Percentiles rank a stretch among this genome's conserved stretches.
These are phyloP conservation scores for Telmatherina bonti DNA, from an alignment of 2,797 vertebrate genomes.

Conservation along the genomic window DNA sequence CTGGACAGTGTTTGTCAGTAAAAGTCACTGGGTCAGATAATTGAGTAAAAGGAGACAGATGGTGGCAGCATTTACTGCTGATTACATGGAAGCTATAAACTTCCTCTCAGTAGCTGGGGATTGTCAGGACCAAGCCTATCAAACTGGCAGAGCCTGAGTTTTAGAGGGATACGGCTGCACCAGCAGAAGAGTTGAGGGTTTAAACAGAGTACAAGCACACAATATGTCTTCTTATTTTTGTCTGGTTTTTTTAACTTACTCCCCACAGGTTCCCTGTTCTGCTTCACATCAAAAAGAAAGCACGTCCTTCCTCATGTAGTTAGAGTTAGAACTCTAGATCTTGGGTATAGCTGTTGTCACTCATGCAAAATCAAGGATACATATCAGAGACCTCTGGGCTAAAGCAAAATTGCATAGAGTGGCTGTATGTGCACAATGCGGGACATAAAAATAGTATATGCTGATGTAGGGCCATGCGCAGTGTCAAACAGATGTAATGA, in stretches of 20 bases:
- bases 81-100: slow-evolving; percentile 84
- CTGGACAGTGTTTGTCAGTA: slow-evolving; percentile 77
- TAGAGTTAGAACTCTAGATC: slow-evolving; percentile 26
- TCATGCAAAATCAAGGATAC: slow-evolving; percentile 46
- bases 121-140: slow-evolving; percentile 68
- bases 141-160: slow-evolving; percentile 75
- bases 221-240: not conserved
- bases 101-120: slow-evolving; percentile 73
- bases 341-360: slow-evolving; percentile 47
- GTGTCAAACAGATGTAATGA: slow-evolving; percentile 52
- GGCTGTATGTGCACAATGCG: slow-evolving; percentile 70
- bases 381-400: slow-evolving; percentile 48
- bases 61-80: slow-evolving; percentile 85
- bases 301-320: slow-evolving; percentile 19
- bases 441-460: slow-evolving; percentile 79
- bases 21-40: slow-evolving; percentile 85
- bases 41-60: slow-evolving; percentile 86
- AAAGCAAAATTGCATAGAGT: slow-evolving; percentile 53
- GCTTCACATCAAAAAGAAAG: slow-evolving; percentile 14
- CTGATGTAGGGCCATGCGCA: slow-evolving; percentile 73
- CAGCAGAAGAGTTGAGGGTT: slow-evolving; percentile 22
- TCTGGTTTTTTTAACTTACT: slow-evolving; percentile 6
- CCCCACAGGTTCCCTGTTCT: not conserved
- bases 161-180: slow-evolving; percentile 52
- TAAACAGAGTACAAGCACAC: slow-evolving; percentile 23